Evolutionary conservation across 2,888 invertebrate genomes (phyloP).

Genomic region (Antitype chi): DNA sequence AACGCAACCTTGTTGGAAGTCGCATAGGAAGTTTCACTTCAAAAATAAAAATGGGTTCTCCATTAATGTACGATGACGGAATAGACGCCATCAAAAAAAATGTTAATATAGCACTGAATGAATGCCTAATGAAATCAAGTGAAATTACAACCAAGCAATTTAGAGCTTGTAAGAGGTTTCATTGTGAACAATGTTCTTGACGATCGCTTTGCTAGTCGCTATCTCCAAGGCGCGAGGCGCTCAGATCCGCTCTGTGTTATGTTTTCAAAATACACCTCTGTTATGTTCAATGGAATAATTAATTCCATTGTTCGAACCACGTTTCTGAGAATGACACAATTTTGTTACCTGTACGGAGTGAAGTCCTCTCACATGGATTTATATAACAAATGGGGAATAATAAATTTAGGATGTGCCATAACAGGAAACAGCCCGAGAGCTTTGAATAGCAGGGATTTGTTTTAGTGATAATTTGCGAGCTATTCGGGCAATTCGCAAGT

Average conservation of each 20-base stretch:
- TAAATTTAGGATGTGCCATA: conserved; percentile 58
- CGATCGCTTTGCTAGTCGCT: conserved; percentile 30
- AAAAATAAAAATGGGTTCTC: no score
- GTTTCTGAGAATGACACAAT: conserved; percentile 46
- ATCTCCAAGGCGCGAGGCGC: conserved; percentile 36
- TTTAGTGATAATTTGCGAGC: conserved; percentile 32
- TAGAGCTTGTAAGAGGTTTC: conserved; percentile 22
- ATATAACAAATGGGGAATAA: conserved; percentile 48
- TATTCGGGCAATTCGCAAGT: conserved; percentile 28
- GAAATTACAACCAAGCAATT: conserved; percentile 29
- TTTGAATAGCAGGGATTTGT: conserved; percentile 31
- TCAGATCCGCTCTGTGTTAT: conserved; percentile 48
- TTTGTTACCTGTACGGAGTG: conserved; percentile 44
- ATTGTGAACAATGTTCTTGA: conserved; percentile 35
- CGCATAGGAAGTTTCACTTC: no score
- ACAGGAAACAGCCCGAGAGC: conserved; percentile 9
- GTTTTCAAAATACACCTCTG: conserved; percentile 41
- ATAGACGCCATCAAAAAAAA: no score
- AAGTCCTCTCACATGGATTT: conserved; percentile 21
- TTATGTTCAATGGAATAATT: conserved; percentile 62
- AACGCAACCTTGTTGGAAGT: no score
- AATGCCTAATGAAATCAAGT: conserved; percentile 10
- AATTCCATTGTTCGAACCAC: conserved; percentile 60
- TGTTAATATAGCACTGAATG: neutral
- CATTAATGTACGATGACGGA: no score